Conservation (phyloP, 2,113 vertebrate genomes). For the Cathartes aura region DNA sequence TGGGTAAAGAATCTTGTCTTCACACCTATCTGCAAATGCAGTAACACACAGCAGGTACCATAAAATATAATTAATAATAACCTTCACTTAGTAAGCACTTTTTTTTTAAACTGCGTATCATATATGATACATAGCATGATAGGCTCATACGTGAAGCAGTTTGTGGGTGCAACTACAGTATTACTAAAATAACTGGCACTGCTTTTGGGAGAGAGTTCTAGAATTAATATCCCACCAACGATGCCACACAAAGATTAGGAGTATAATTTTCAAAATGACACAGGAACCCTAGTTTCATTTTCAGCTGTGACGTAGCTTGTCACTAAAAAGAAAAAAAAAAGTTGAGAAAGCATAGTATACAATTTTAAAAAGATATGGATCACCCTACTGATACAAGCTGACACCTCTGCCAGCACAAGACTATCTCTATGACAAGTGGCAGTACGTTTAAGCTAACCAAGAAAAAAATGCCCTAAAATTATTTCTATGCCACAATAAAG, state of each 20-base stretch:
- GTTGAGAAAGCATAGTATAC: not conserved
- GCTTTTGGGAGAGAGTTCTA: not conserved
- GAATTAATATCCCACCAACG: not conserved
- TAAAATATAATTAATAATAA: not conserved
- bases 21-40: not conserved
- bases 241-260: not conserved
- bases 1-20: not conserved
- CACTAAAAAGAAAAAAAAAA: not conserved
- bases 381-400: not conserved
- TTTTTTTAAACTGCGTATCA: not conserved
- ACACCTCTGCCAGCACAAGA: not conserved
- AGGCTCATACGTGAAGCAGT: not conserved
- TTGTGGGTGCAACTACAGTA: not conserved
- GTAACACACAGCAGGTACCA: not conserved
- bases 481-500: not conserved
- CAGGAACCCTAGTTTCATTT: not conserved
- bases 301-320: fast-evolving
- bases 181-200: not conserved
- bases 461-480: not conserved
- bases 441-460: not conserved
- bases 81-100: not conserved
- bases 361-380: not conserved
- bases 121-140: not conserved
- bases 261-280: not conserved
- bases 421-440: not conserved